Evolutionary conservation across 2,113 vertebrate species (phyloP).

Genomic region (Strigops habroptila): DNA sequence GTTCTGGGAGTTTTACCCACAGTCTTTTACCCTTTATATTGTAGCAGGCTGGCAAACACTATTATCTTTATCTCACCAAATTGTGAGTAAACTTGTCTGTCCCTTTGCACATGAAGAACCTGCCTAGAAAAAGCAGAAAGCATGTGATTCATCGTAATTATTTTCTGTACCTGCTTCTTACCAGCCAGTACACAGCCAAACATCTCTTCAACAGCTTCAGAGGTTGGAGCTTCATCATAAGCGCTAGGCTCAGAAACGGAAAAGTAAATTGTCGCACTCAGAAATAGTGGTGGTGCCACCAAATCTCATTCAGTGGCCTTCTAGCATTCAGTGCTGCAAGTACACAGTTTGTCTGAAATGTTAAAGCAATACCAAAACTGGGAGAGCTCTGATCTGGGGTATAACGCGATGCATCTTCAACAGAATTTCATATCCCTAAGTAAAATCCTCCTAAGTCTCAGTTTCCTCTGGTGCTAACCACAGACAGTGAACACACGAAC

Average conservation of each 20-base stretch:
- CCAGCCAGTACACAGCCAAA: background rate
- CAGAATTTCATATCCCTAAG: background rate
- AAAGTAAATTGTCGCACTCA: background rate
- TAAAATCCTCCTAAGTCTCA: background rate
- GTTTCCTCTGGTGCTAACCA: background rate
- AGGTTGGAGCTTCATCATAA: background rate
- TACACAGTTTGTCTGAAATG: background rate
- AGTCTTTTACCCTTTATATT: background rate
- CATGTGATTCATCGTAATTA: rapidly evolving
- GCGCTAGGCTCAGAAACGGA: background rate
- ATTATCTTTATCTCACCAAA: background rate
- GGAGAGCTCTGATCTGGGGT: background rate
- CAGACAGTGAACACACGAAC: rapidly evolving
- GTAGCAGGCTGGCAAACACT: background rate
- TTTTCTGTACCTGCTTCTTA: background rate
- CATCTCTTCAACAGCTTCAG: background rate
- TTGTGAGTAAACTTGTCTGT: background rate
- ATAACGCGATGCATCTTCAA: background rate
- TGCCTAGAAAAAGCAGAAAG: background rate
- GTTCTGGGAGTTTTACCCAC: background rate
- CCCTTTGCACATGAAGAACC: background rate
- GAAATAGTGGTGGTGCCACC: background rate
- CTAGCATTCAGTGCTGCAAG: background rate
- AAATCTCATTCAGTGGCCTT: background rate
- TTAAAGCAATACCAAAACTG: background rate